These are phyloP conservation scores for Ochotona princeps DNA, from an alignment of 2,113 vertebrate genomes.

Conservation along the genomic window DNA sequence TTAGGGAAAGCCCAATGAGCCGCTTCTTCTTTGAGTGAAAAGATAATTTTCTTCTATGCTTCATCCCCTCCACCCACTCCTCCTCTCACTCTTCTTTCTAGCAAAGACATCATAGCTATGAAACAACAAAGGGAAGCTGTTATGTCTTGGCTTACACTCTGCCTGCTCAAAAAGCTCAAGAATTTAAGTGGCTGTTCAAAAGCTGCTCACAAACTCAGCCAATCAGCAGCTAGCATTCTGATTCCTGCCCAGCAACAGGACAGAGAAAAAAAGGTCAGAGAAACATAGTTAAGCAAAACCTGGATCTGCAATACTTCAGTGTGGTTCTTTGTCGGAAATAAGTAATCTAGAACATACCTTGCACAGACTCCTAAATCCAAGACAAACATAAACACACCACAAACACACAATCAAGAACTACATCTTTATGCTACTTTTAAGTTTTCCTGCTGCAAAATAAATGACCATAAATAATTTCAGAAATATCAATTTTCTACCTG, in stretches of 20 bases:
- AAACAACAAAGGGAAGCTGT: slow-evolving; percentile 76
- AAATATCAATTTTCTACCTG: slow-evolving; percentile 40
- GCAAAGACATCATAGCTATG: slow-evolving; percentile 42
- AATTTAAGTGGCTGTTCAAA: slow-evolving; percentile 80
- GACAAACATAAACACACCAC: slow-evolving; percentile 2
- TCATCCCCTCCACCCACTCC: slow-evolving; percentile 45
- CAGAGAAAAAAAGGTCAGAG: slow-evolving; percentile 81
- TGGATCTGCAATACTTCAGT: slow-evolving; percentile 68
- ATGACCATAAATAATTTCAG: slow-evolving; percentile 43
- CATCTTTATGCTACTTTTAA: neutral
- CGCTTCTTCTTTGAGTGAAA: slow-evolving; percentile 54
- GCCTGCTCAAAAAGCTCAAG: slow-evolving; percentile 73
- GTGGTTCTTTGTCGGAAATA: slow-evolving; percentile 70
- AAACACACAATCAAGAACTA: slow-evolving; percentile 61
- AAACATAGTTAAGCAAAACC: slow-evolving; percentile 61
- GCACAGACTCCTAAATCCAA: slow-evolving; percentile 58
- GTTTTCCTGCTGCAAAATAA: slow-evolving; percentile 44
- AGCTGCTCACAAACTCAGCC: slow-evolving; percentile 76
- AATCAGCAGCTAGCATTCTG: slow-evolving; percentile 81
- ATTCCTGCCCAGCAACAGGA: slow-evolving; percentile 86
- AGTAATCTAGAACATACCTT: slow-evolving; percentile 80
- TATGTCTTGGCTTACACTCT: slow-evolving; percentile 70
- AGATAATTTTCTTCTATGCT: slow-evolving; percentile 56
- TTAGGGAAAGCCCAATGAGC: slow-evolving; percentile 56
- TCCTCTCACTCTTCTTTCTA: slow-evolving; percentile 56